These are phyloP conservation scores for Cheilosia impressa DNA, from an alignment of 2,888 invertebrate species.

Conservation along the genomic window DNA sequence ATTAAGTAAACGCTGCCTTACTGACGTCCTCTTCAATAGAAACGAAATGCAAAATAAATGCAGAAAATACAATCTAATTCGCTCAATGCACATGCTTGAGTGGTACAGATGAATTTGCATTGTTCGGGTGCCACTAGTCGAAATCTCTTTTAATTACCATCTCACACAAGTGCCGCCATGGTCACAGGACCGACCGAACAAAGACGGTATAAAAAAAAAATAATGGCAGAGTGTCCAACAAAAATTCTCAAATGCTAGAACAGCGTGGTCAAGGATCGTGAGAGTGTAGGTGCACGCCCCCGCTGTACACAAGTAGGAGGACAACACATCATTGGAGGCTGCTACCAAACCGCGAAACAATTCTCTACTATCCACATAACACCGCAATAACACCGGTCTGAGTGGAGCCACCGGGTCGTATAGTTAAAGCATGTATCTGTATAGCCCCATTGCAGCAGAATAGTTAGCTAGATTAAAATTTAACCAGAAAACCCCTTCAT, in stretches of 20 bases:
- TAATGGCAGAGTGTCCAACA: slow-evolving; percentile 21
- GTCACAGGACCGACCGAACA: slow-evolving; percentile 16
- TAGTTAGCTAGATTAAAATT: slow-evolving; percentile 74
- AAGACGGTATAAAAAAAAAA: slow-evolving; percentile 19
- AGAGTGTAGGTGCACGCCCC: slow-evolving; percentile 30
- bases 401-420: slow-evolving; percentile 65
- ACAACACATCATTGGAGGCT: slow-evolving; percentile 71
- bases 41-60: slow-evolving; percentile 67
- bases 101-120: slow-evolving; percentile 58
- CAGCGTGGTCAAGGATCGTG: slow-evolving; percentile 58
- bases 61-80: slow-evolving; percentile 42
- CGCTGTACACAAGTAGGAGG: slow-evolving; percentile 32
- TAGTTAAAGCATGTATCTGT: slow-evolving; percentile 59
- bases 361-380: slow-evolving; percentile 72
- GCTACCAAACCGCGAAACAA: slow-evolving; percentile 74
- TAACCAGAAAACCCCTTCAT: slow-evolving; percentile 69
- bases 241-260: slow-evolving; percentile 51
- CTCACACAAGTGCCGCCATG: slow-evolving; percentile 4
- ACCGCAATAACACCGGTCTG: slow-evolving; percentile 73
- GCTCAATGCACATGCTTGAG: slow-evolving; percentile 48
- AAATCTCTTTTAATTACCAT: slow-evolving; percentile 67
- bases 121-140: slow-evolving; percentile 54
- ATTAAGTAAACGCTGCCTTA: slow-evolving; percentile 44
- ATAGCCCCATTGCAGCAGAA: slow-evolving; percentile 55
- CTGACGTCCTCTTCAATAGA: slow-evolving; percentile 52